Percentiles rank a stretch among this genome's conserved stretches.
These are phyloP conservation scores for Coracopsis vasa DNA, from an alignment of 2,113 vertebrate genomes.

Conservation along the genomic window DNA sequence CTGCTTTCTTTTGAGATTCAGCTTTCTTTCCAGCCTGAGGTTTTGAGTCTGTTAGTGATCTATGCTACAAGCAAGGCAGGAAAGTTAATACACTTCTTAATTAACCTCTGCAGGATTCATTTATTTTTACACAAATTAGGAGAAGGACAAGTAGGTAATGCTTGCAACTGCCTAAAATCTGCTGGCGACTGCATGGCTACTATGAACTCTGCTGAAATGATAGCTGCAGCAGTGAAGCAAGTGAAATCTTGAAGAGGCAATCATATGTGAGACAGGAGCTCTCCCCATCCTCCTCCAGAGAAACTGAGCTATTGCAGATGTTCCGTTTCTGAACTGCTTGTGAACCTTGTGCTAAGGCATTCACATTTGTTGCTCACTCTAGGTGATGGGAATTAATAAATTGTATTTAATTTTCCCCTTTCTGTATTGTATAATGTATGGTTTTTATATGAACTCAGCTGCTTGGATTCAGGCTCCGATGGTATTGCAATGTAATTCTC, in stretches of 20 bases:
- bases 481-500: background rate
- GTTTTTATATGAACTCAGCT: background rate
- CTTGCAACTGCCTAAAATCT: background rate
- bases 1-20: background rate
- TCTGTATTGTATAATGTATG: background rate
- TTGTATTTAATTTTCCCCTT: slow-evolving; percentile 35
- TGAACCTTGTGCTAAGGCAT: slow-evolving; percentile 14
- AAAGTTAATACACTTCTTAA: slow-evolving; percentile 14
- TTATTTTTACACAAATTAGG: background rate
- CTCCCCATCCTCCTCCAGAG: background rate
- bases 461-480: background rate
- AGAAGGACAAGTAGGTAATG: background rate
- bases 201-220: background rate
- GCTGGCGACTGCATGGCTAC: background rate
- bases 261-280: background rate
- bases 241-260: background rate
- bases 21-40: background rate
- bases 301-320: slow-evolving; percentile 4
- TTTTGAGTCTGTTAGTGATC: background rate
- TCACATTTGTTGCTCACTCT: background rate
- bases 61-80: background rate
- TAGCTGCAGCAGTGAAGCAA: background rate
- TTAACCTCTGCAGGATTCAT: slow-evolving; percentile 23
- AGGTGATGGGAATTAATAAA: slow-evolving; percentile 8
- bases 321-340: background rate